These are phyloP conservation scores for Nerophis ophidion DNA, from an alignment of 2,113 vertebrate species.

Conservation along the genomic window DNA sequence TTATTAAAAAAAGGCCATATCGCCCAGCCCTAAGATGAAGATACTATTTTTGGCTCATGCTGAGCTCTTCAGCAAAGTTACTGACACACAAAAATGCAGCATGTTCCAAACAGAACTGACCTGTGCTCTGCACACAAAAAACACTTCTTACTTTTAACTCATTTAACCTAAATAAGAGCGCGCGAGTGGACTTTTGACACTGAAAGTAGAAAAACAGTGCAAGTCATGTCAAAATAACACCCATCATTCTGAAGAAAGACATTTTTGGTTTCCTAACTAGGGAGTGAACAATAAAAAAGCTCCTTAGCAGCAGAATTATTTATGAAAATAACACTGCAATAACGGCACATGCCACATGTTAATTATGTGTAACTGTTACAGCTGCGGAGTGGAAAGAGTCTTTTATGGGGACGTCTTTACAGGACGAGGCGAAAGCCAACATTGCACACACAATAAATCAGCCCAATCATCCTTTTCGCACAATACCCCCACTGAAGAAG, in stretches of 20 bases:
- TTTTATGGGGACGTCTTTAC: slow-evolving; percentile 32
- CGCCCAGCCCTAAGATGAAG: too few relatives aligned
- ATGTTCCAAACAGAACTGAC: neutral
- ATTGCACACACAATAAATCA: slow-evolving; percentile 40
- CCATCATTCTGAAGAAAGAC: slow-evolving; percentile 7
- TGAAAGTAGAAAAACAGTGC: neutral
- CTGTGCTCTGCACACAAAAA: neutral
- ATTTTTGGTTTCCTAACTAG: slow-evolving; percentile 23
- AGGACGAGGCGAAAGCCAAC: slow-evolving; percentile 21
- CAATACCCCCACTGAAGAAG: slow-evolving; percentile 10
- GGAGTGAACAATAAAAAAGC: slow-evolving; percentile 24
- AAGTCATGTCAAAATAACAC: neutral
- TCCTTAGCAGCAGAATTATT: slow-evolving; percentile 43
- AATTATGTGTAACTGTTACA: slow-evolving; percentile 49
- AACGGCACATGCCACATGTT: slow-evolving; percentile 52
- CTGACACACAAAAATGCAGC: neutral
- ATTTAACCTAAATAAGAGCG: neutral
- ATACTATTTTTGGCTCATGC: neutral
- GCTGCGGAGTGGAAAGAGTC: slow-evolving; percentile 36
- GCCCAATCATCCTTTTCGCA: slow-evolving; percentile 42
- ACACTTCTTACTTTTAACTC: neutral
- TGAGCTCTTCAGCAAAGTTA: neutral
- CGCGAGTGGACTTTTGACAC: neutral
- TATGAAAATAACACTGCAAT: slow-evolving; percentile 58
- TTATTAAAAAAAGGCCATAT: too few relatives aligned